Conservation (phyloP, 2,888 invertebrate species). For the Harpagoxenus sublaevis region DNA sequence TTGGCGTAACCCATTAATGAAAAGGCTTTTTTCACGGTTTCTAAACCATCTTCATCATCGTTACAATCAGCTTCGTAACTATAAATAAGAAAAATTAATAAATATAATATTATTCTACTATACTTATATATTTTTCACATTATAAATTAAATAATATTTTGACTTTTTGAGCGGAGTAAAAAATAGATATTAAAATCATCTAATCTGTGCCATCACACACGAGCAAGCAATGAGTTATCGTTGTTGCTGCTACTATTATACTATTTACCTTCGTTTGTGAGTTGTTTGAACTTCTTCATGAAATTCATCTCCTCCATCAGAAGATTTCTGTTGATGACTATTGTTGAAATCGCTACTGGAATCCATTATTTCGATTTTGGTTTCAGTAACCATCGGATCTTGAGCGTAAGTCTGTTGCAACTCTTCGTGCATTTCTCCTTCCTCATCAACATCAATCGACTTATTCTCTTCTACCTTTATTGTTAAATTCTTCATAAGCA, state of each 20-base stretch:
- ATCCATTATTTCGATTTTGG: slow-evolving; percentile 42
- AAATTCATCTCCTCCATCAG: slow-evolving; percentile 81
- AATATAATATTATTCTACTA: slow-evolving; percentile 2
- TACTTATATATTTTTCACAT: not conserved
- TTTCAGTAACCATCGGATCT: slow-evolving; percentile 42
- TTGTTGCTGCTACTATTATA: not conserved
- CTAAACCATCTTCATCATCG: slow-evolving; percentile 86
- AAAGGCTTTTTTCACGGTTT: slow-evolving; percentile 89
- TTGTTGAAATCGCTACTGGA: slow-evolving; percentile 46
- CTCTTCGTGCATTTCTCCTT: slow-evolving; percentile 34
- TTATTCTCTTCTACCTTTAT: slow-evolving; percentile 82
- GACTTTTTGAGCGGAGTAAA: not conserved
- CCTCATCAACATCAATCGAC: not conserved
- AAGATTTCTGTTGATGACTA: slow-evolving; percentile 60
- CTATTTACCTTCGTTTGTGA: slow-evolving; percentile 87
- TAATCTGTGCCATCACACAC: not conserved
- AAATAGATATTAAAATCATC: not conserved
- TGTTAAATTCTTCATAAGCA: slow-evolving; percentile 88
- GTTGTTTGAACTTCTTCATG: slow-evolving; percentile 87
- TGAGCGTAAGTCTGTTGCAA: slow-evolving; percentile 32
- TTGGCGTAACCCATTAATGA: slow-evolving; percentile 88
- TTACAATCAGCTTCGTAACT: slow-evolving; percentile 88
- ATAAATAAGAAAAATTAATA: slow-evolving; percentile 69
- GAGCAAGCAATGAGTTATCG: not conserved
- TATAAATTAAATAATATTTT: not conserved